Evolutionary conservation across 2,888 invertebrate species (phyloP), one percentile per base, ranked within the genome.

Genomic region (Cepaea hortensis): DNA sequence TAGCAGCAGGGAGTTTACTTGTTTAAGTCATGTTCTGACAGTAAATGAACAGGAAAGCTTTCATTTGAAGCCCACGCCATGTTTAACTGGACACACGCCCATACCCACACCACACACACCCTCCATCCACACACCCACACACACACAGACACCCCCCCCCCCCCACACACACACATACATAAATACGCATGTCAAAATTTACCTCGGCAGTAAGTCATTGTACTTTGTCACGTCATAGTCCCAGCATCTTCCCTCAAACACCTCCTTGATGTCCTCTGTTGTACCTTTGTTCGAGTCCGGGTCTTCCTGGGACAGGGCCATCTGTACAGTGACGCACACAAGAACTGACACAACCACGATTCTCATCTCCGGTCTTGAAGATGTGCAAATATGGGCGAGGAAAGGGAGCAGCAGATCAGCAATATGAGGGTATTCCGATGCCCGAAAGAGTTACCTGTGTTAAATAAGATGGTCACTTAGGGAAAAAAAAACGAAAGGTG

Each of bases 191-290:
- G 85, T 35, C 84, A 84, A 7, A 76, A 18, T 48, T 88, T 82
- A 90, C 90, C 72, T 81, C 18, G 89, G 89, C 50, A 88, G 72
- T 3, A 89, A 13, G 18, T 65, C 55, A 62, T 88, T 87, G 84
- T 86, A 87, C 46, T 85, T 68, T 11, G 90, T 85, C 23, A 88
- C 88, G 11, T 87, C 81, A 77, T 91, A 91, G 81, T 91, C 90
- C 75, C 87, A 88, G 82, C 91, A 91, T 75, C 91, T 85, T 0
- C 91, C 91, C 6, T 85, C 81, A 77, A 90, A 91, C n/a, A 91
- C 90, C 0, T 85, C 84, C 20, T 87, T n/a, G 61, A 91, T 89
- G 81, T 91, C 88, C 13, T 76, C 86, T 7, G 91, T 91, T 15
- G 91, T 88, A 18, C 89, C 89, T 73, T 85, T 23, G 23, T 80